Conservation (phyloP, 2,113 vertebrate genomes). For the Podilymbus podiceps region DNA sequence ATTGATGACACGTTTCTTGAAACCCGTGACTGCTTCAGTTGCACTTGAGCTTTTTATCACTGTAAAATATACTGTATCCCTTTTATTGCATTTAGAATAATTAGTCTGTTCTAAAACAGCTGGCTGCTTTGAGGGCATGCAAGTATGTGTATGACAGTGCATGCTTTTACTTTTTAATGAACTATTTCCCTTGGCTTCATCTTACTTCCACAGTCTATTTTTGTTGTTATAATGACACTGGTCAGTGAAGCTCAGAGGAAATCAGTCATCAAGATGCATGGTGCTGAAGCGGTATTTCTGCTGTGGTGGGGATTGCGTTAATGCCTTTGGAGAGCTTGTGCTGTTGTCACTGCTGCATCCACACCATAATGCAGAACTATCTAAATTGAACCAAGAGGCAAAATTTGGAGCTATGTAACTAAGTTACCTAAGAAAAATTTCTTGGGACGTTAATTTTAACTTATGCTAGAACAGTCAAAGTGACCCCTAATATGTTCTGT, state of each 20-base stretch:
- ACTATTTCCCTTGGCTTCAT: slow-evolving; percentile 67
- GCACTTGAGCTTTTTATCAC: slow-evolving; percentile 24
- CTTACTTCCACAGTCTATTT: slow-evolving; percentile 68
- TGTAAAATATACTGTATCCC: slow-evolving; percentile 36
- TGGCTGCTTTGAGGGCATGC: slow-evolving; percentile 59
- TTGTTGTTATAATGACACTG: slow-evolving; percentile 69
- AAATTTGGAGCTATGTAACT: slow-evolving; percentile 40
- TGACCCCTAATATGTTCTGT: slow-evolving; percentile 53
- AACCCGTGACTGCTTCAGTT: slow-evolving; percentile 20
- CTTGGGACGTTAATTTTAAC: slow-evolving; percentile 61
- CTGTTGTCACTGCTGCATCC: slow-evolving; percentile 33
- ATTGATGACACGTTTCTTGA: slow-evolving; percentile 7
- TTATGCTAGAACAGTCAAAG: slow-evolving; percentile 51
- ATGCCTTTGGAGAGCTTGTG: slow-evolving; percentile 30
- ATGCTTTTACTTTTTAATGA: slow-evolving; percentile 76
- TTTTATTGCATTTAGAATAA: slow-evolving; percentile 57
- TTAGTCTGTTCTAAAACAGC: slow-evolving; percentile 55
- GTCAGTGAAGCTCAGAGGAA: slow-evolving; percentile 71
- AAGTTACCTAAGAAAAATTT: slow-evolving; percentile 52
- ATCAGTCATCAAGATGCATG: slow-evolving; percentile 68
- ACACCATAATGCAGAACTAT: slow-evolving; percentile 9
- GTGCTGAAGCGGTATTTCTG: slow-evolving; percentile 63
- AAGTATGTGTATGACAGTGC: slow-evolving; percentile 5
- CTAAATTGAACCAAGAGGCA: slow-evolving; percentile 60
- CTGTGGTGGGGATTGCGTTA: slow-evolving; percentile 49